Conservation (phyloP, 2,113 vertebrate genomes). For the Chrysemys picta region DNA sequence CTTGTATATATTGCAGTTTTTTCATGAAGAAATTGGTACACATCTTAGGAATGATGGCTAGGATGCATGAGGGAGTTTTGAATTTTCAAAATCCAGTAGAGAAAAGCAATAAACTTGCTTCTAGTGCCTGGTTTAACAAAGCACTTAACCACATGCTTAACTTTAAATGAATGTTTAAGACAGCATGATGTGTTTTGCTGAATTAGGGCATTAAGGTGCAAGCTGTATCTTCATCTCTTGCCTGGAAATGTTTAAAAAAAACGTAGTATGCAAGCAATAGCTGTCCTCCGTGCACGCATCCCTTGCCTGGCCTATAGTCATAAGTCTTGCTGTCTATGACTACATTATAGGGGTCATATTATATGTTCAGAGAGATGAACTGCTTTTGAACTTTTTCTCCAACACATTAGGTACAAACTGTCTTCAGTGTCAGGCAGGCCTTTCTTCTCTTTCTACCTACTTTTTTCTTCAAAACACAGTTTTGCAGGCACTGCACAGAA, state of each 20-base stretch:
- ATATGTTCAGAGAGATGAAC: slow-evolving; percentile 11
- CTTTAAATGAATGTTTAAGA: not conserved
- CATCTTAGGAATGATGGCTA: not conserved
- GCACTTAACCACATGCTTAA: not conserved
- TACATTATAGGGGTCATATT: slow-evolving; percentile 12
- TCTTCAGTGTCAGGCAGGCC: slow-evolving; percentile 19
- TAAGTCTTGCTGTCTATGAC: slow-evolving; percentile 13
- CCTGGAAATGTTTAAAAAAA: slow-evolving; percentile 21
- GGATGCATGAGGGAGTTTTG: not conserved
- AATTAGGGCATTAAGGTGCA: not conserved
- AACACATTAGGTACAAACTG: slow-evolving; percentile 28
- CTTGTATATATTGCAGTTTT: not conserved
- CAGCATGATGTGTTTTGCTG: not conserved
- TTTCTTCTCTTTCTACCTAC: slow-evolving; percentile 20
- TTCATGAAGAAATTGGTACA: not conserved
- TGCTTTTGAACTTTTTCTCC: slow-evolving; percentile 29
- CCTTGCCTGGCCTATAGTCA: not conserved
- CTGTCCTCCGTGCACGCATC: not conserved
- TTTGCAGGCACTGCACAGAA: slow-evolving; percentile 16
- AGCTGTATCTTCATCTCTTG: not conserved
- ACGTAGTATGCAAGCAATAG: not conserved
- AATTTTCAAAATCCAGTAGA: not conserved
- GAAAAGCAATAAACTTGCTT: not conserved
- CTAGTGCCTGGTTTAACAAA: not conserved
- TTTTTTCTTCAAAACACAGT: slow-evolving; percentile 14